Percentiles rank a stretch among this genome's conserved stretches.
Evolutionary conservation across 37 sponge, comb jelly and placozoan species (phyloP).

Genomic region (Cliona cf. orientalis): DNA sequence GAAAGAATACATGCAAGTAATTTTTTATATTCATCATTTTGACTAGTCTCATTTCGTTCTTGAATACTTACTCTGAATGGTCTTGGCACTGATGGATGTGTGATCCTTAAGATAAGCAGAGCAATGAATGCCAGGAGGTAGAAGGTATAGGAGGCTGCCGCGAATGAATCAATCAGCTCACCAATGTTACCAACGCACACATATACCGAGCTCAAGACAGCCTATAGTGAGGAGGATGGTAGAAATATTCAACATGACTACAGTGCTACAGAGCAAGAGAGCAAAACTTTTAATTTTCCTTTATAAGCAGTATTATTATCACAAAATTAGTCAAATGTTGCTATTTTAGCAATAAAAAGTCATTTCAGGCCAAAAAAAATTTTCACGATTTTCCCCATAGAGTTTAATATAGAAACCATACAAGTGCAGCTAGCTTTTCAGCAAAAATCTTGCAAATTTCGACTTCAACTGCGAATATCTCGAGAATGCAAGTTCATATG

Average conservation of each 20-base stretch:
- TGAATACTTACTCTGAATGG: slow-evolving; percentile 47
- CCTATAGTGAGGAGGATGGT: slow-evolving; percentile 5
- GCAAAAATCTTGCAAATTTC: too few relatives aligned
- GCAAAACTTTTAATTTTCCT: too few relatives aligned
- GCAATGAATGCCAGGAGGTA: slow-evolving; percentile 44
- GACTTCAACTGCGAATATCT: too few relatives aligned
- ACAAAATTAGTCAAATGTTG: too few relatives aligned
- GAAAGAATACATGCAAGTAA: background rate
- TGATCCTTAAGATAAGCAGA: slow-evolving; percentile 61
- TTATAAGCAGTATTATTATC: too few relatives aligned
- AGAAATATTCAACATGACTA: background rate
- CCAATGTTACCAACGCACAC: slow-evolving; percentile 29
- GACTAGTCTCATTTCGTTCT: too few relatives aligned
- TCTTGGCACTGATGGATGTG: slow-evolving; percentile 36
- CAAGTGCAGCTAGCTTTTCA: too few relatives aligned
- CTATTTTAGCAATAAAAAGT: too few relatives aligned
- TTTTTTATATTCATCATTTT: background rate
- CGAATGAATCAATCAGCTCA: slow-evolving; percentile 40
- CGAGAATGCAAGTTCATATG: too few relatives aligned
- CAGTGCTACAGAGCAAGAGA: background rate
- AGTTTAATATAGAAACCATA: too few relatives aligned
- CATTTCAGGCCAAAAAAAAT: too few relatives aligned
- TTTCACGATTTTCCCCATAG: too few relatives aligned
- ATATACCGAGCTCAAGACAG: background rate
- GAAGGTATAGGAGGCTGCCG: slow-evolving; percentile 51